Evolutionary conservation across 2,888 invertebrate species (phyloP).

Genomic region (Perizoma flavofasciatum): DNA sequence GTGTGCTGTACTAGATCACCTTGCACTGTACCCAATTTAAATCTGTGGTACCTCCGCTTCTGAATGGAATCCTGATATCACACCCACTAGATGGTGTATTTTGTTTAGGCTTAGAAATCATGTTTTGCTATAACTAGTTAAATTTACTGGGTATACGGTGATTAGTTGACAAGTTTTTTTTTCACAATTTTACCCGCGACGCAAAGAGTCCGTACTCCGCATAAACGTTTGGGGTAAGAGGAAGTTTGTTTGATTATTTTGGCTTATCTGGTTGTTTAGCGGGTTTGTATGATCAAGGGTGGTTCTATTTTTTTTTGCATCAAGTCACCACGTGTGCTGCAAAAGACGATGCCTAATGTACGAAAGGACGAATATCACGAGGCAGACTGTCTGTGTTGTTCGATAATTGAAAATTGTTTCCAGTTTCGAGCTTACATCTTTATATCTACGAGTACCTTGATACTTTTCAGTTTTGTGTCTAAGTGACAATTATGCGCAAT

Average conservation of each 20-base stretch:
- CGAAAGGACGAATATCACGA: too few species aligned
- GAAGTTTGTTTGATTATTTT: too few species aligned
- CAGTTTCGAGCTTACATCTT: slow-evolving; percentile 2
- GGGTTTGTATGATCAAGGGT: too few species aligned
- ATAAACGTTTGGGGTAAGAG: too few species aligned
- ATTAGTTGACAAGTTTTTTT: background rate
- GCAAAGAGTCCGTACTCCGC: too few species aligned
- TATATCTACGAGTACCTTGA: background rate
- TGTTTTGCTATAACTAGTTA: slow-evolving; percentile 14
- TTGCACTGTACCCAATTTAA: slow-evolving; percentile 22
- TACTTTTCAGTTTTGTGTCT: slow-evolving; percentile 7
- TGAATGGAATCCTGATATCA: slow-evolving; percentile 39
- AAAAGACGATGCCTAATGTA: too few species aligned
- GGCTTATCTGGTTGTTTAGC: too few species aligned
- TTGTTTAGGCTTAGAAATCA: slow-evolving; percentile 13
- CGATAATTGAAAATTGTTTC: slow-evolving; percentile 1
- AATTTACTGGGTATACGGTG: slow-evolving; percentile 6
- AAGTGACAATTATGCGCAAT: slow-evolving; percentile 48
- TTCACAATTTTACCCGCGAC: background rate
- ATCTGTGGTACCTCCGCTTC: slow-evolving; percentile 19
- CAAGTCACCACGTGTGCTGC: too few species aligned
- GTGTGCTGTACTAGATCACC: slow-evolving; percentile 32
- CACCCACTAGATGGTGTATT: slow-evolving; percentile 33
- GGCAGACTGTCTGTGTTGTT: too few species aligned
- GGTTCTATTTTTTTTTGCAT: too few species aligned